Evolutionary conservation across 2,797 vertebrate genomes (phyloP).

Genomic region (Phrynocephalus forsythii): DNA sequence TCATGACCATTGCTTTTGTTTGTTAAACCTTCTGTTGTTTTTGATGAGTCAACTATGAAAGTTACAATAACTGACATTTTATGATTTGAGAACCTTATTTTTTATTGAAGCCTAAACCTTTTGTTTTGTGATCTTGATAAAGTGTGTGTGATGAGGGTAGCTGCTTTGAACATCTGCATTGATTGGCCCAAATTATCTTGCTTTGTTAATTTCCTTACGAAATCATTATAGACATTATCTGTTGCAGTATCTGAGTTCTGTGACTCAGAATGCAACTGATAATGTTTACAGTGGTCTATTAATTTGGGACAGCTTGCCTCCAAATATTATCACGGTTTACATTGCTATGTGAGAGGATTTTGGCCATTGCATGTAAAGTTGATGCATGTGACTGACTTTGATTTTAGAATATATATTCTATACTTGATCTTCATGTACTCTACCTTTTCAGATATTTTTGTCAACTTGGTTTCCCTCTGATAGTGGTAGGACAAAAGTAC

Average conservation of each 20-base stretch:
- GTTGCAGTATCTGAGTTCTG: no score
- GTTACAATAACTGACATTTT: slow-evolving; percentile 31
- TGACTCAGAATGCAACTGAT: no score
- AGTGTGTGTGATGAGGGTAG: not conserved
- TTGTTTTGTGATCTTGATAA: not conserved
- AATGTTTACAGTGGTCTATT: no score
- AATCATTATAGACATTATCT: no score
- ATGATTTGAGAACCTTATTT: slow-evolving; percentile 3
- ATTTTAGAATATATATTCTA: not conserved
- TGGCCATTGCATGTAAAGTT: not conserved
- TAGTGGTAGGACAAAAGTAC: not conserved
- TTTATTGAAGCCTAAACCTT: not conserved
- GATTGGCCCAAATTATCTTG: not conserved
- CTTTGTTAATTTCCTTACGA: no score
- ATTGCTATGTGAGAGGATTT: no score
- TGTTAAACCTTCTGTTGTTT: slow-evolving; percentile 71
- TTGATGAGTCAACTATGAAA: slow-evolving; percentile 55
- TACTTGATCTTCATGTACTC: not conserved
- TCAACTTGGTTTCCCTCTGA: not conserved
- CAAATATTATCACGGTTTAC: no score
- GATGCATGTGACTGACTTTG: not conserved
- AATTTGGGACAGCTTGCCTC: no score
- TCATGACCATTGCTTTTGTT: slow-evolving; percentile 75
- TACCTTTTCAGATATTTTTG: not conserved
- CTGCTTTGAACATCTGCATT: not conserved